Percentiles rank a stretch among this genome's conserved stretches.
Evolutionary conservation across 2,888 invertebrate species (phyloP).

Genomic region (Ephialtes manifestator): DNA sequence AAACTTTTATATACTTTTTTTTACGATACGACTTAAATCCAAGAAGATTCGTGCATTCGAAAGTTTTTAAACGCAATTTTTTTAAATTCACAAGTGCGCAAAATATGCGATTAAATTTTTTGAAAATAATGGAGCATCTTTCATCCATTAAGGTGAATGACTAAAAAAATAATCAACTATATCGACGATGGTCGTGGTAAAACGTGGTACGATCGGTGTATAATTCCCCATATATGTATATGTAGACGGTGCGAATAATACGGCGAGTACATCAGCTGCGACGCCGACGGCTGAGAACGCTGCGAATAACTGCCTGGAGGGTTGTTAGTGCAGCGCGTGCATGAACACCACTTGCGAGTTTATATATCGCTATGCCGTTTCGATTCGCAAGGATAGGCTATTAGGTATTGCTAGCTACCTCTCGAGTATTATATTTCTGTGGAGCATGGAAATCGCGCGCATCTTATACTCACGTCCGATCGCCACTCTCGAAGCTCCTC

Average conservation of each 20-base stretch:
- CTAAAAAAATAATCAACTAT: no score
- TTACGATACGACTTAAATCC: no score
- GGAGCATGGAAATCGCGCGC: constrained; percentile 39
- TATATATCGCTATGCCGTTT: constrained; percentile 33
- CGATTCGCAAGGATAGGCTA: constrained; percentile 45
- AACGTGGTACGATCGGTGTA: no score
- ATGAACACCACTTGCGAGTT: background rate
- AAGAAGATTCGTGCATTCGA: no score
- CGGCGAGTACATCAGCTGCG: constrained; percentile 22
- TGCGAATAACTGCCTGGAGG: constrained; percentile 29
- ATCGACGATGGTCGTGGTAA: no score
- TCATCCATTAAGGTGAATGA: no score
- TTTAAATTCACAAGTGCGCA: no score
- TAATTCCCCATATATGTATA: background rate
- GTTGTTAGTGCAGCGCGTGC: constrained; percentile 47
- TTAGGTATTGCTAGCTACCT: constrained; percentile 53
- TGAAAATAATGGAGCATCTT: no score
- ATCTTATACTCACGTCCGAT: constrained; percentile 60
- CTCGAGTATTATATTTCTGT: constrained; percentile 14
- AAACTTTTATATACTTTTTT: no score
- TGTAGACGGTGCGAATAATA: constrained; percentile 26
- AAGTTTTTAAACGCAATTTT: no score
- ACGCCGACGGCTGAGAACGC: constrained; percentile 22
- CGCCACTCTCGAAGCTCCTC: constrained; percentile 56
- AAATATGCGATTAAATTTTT: no score